A percentile compares a stretch with the other conserved stretches of the same genome.
Evolutionary conservation across 2,113 vertebrate species (phyloP).

Genomic region (Panthera uncia): DNA sequence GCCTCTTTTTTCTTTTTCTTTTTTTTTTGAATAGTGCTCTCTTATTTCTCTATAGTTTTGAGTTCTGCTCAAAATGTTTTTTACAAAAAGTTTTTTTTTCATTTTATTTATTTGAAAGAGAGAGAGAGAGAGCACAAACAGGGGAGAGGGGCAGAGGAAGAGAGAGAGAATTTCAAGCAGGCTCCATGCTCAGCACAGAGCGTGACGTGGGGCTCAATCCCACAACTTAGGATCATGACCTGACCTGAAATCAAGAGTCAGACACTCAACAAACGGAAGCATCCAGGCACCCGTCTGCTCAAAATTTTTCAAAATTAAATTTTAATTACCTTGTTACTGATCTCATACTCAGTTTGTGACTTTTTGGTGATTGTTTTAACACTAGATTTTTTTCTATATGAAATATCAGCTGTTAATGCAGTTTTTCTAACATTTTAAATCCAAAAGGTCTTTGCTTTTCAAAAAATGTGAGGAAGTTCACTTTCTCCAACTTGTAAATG

Average conservation of each 20-base stretch:
- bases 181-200: too few species aligned
- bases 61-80: slow-evolving; percentile 15
- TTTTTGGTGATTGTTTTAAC: neutral
- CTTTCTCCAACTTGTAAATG: neutral
- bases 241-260: too few species aligned
- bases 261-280: too few species aligned
- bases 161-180: too few species aligned
- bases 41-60: slow-evolving; percentile 24
- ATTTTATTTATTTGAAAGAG: too few species aligned
- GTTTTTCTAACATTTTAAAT: slow-evolving; percentile 32
- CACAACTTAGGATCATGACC: too few species aligned
- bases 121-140: too few species aligned
- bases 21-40: neutral
- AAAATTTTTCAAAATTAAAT: slow-evolving; percentile 23
- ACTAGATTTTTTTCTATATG: slow-evolving; percentile 27
- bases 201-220: too few species aligned
- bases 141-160: too few species aligned
- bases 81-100: too few species aligned
- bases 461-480: neutral
- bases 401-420: neutral
- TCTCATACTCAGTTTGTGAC: neutral
- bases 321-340: neutral
- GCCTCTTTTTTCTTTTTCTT: neutral
- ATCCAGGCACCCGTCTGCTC: neutral
- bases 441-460: slow-evolving; percentile 33